phyloP scores from a whole-genome alignment of 2,888 invertebrate species.

The Halictus quadricinctus region DNA sequence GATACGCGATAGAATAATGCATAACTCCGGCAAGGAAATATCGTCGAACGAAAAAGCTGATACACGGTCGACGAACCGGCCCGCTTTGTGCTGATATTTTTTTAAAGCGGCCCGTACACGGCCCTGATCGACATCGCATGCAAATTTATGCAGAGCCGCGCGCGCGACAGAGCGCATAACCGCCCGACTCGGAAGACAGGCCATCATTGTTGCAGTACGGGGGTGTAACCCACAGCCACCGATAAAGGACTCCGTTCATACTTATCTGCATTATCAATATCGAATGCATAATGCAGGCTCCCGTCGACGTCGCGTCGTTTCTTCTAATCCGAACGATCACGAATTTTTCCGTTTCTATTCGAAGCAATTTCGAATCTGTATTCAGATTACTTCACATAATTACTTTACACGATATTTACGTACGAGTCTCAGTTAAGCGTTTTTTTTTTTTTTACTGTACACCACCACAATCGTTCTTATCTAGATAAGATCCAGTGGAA shows the following conservation, averaged over 20 bases:
- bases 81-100: constrained; percentile 54
- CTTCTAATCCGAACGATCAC: neutral
- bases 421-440: too few species aligned
- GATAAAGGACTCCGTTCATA: constrained; percentile 12
- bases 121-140: constrained; percentile 53
- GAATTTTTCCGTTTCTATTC: neutral
- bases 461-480: too few species aligned
- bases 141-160: constrained; percentile 62
- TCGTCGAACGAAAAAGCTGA: constrained; percentile 47
- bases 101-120: constrained; percentile 37
- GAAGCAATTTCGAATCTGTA: too few species aligned
- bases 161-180: constrained; percentile 33
- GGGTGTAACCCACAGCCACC: neutral
- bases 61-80: constrained; percentile 38
- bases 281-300: neutral
- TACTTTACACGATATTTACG: too few species aligned
- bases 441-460: too few species aligned
- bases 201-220: constrained; percentile 54
- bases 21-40: constrained; percentile 61
- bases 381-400: too few species aligned
- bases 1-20: constrained; percentile 57
- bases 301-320: neutral
- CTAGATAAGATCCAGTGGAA: too few species aligned
- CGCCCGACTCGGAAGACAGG: constrained; percentile 47
- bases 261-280: constrained; percentile 15